A percentile compares a stretch with the other conserved stretches of the same genome.
phyloP scores from a whole-genome alignment of 2,113 vertebrate genomes.

The Collichthys lucidus region DNA sequence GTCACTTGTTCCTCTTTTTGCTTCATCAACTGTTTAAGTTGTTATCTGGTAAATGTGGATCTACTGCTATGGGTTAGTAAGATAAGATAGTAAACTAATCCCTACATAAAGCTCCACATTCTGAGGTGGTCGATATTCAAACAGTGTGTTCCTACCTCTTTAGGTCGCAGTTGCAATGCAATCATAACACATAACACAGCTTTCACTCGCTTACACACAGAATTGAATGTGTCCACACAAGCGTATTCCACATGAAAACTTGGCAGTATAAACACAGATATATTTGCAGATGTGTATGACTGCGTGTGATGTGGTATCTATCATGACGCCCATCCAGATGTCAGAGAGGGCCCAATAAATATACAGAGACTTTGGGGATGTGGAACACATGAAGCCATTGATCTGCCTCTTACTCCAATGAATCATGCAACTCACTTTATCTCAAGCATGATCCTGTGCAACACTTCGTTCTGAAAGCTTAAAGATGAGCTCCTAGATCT shows the following conservation, averaged over 20 bases:
- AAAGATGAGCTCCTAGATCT: neutral
- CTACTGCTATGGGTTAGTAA: neutral
- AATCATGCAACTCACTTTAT: neutral
- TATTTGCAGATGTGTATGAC: conserved; percentile 49
- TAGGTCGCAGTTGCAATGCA: conserved; percentile 1
- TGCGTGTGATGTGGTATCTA: conserved; percentile 67
- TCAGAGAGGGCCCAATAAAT: conserved; percentile 30
- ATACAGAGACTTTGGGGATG: conserved; percentile 40
- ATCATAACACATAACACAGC: conserved; percentile 7
- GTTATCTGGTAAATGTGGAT: neutral
- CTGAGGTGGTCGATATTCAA: neutral
- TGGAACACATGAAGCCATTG: conserved; percentile 11
- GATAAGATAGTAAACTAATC: neutral
- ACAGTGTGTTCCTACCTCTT: neutral
- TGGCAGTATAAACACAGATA: conserved; percentile 36
- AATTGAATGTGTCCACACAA: neutral
- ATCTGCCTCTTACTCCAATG: conserved; percentile 15
- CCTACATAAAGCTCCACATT: neutral
- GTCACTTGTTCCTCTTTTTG: neutral
- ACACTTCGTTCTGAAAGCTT: neutral
- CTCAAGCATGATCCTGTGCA: neutral
- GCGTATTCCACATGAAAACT: conserved; percentile 34
- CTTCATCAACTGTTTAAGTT: neutral
- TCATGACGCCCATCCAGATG: conserved; percentile 62
- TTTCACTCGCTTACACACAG: conserved; percentile 15